A percentile compares a stretch with the other conserved stretches of the same genome.
These are phyloP conservation scores for Xanthia togata DNA, from an alignment of 2,888 invertebrate genomes.

Conservation along the genomic window DNA sequence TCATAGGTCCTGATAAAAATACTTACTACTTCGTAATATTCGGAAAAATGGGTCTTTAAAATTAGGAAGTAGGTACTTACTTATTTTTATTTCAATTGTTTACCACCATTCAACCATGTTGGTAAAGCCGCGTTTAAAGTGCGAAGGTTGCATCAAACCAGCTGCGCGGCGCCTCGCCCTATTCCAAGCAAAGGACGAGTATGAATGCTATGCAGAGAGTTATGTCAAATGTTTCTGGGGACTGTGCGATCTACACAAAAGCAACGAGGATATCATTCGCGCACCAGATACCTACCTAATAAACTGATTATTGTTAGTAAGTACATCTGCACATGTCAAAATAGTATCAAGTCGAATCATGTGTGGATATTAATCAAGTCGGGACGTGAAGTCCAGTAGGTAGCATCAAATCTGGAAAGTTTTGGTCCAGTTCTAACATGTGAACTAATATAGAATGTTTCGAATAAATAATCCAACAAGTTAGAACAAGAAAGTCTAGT, in stretches of 20 bases:
- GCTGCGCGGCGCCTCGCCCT: constrained; percentile 74
- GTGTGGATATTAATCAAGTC: no score
- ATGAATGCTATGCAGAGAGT: constrained; percentile 82
- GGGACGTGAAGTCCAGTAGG: no score
- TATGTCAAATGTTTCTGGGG: constrained; percentile 86
- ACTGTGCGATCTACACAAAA: constrained; percentile 81
- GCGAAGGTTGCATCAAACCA: constrained; percentile 77
- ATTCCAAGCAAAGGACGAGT: constrained; percentile 76
- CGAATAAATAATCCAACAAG: no score
- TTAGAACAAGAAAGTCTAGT: no score
- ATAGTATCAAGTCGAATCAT: no score
- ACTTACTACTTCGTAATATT: constrained; percentile 14
- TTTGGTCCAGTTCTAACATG: no score
- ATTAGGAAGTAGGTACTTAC: constrained; percentile 47
- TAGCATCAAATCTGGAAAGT: no score
- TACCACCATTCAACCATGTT: constrained; percentile 62
- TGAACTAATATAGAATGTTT: no score
- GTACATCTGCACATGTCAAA: no score
- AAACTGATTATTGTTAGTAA: no score
- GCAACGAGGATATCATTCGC: constrained; percentile 70
- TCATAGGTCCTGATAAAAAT: not conserved
- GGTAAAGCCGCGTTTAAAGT: constrained; percentile 68
- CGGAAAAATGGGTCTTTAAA: constrained; percentile 52
- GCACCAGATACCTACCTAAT: constrained; percentile 8
- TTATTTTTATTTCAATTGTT: constrained; percentile 24